Base-by-base conservation (phyloP, 2,113 vertebrate species). In the Eupsittula cactorum region DNA sequence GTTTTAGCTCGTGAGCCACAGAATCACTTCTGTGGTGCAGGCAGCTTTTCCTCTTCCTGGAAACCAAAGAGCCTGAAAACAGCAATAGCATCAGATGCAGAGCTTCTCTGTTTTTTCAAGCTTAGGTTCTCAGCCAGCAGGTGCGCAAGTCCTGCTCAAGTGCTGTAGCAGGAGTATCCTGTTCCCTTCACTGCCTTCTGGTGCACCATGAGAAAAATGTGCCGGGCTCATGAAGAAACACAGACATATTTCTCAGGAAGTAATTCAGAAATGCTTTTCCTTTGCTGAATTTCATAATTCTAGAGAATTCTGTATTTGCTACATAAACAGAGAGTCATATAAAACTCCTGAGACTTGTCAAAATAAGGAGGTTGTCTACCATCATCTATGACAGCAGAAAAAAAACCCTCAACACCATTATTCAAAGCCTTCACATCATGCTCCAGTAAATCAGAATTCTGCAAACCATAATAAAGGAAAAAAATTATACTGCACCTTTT, bases 401-500 rank as follows among this genome's bases (percentile, higher is more conserved):
- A 79, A 88, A 52, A 85, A 4, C 37, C 73, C 88, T 94, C 73
- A 94, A 25, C 70, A 92, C 31, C 90, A 91, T 41, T 93, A 82
- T 68, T 79, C 35, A 94, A 93, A 92, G 68, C 82, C 92, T 87
- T 67, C 90, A 86, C 27, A 86, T 59, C 91, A 97, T 90, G 86
- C 82, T 94, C 55, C 90, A 94, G 27, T 87, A 95, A 81, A 90
- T 82, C 53, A 93, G 74, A 97, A 96, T 88, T 94, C 91, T 95
- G 92, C 92, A 97, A 94, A 92, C 53, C 74, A 85, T 33, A 96
- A 95, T 39, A 77, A 97, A 97, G 46, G 83, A 90, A 95, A 92
- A 96, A 96, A 91, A 49, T 69, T 73, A 92, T 94, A 96, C 86
- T 93, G 88, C 92, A 93, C 95, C 93, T 96, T 96, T 96, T 93